Conservation (phyloP, 2,888 invertebrate genomes). For the Saturnia japonica region DNA sequence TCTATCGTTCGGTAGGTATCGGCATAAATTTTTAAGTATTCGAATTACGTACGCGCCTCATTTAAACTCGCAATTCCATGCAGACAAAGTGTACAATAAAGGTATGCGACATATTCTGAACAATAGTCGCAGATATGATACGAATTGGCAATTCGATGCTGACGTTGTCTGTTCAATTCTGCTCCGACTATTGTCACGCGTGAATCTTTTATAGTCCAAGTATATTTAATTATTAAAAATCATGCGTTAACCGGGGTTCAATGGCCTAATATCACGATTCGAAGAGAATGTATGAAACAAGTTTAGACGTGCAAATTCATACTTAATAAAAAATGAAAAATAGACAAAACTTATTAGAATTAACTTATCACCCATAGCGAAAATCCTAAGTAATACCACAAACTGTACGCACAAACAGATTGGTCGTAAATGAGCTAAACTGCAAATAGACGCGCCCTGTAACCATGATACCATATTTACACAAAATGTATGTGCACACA, state of each 20-base stretch:
- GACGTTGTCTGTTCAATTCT: constrained; percentile 61
- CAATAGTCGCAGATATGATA: constrained; percentile 75
- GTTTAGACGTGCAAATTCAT: constrained; percentile 4
- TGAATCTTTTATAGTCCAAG: constrained; percentile 53
- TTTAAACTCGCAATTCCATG: constrained; percentile 69
- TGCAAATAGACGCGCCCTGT: constrained; percentile 66
- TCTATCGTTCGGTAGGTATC: constrained; percentile 33
- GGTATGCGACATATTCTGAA: constrained; percentile 78
- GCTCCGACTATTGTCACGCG: constrained; percentile 59
- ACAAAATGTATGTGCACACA: constrained; percentile 46
- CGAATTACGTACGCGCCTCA: constrained; percentile 63
- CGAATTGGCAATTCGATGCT: constrained; percentile 71
- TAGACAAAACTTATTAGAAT: constrained; percentile 39
- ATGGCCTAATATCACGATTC: constrained; percentile 41
- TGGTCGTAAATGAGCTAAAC: constrained; percentile 55
- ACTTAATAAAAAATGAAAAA: constrained; percentile 24
- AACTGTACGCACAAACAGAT: constrained; percentile 60
- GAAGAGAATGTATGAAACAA: constrained; percentile 35
- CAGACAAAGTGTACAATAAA: constrained; percentile 67
- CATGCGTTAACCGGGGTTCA: constrained; percentile 45
- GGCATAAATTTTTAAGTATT: constrained; percentile 39
- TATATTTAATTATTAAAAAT: constrained; percentile 56
- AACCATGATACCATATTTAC: constrained; percentile 52
- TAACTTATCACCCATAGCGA: constrained; percentile 48
- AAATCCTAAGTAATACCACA: constrained; percentile 51